A percentile compares a stretch with the other conserved stretches of the same genome.
phyloP scores from a whole-genome alignment of 1,140 invertebrate species.

The Whitmania pigra region DNA sequence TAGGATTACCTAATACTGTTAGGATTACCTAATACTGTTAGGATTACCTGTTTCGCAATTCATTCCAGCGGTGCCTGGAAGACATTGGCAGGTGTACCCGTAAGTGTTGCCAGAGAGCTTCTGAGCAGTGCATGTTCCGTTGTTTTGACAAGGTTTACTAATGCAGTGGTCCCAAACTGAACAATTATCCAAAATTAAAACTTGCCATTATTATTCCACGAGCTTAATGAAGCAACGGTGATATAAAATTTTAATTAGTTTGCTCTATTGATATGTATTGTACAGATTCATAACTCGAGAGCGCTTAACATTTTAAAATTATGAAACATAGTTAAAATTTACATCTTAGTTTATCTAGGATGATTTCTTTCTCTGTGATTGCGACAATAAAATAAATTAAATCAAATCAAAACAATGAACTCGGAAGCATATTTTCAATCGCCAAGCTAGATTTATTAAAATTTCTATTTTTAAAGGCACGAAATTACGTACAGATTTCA shows the following conservation, averaged over 20 bases:
- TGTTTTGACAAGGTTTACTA: conserved; percentile 15
- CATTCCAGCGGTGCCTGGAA: conserved; percentile 17
- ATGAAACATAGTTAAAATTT: too few species aligned
- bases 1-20: conserved; percentile 1
- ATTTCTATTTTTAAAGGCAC: not conserved
- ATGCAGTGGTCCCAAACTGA: conserved; percentile 11
- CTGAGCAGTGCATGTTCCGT: conserved; percentile 5
- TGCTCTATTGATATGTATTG: not conserved
- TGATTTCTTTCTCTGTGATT: too few species aligned
- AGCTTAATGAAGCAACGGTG: too few species aligned
- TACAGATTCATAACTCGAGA: not conserved
- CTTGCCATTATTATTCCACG: too few species aligned
- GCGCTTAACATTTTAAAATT: not conserved
- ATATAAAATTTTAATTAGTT: too few species aligned
- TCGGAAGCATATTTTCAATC: too few species aligned
- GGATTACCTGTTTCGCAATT: conserved; percentile 22
- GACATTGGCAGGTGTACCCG: conserved; percentile 20
- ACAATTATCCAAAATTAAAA: not conserved
- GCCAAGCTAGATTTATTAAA: not conserved
- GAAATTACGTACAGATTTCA: not conserved
- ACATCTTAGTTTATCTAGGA: too few species aligned
- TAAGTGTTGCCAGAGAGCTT: not conserved
- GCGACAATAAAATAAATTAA: too few species aligned
- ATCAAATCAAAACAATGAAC: too few species aligned
- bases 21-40: conserved; percentile 4